These are phyloP conservation scores for Pogoniulus pusillus DNA, from an alignment of 2,797 vertebrate genomes.

Conservation along the genomic window DNA sequence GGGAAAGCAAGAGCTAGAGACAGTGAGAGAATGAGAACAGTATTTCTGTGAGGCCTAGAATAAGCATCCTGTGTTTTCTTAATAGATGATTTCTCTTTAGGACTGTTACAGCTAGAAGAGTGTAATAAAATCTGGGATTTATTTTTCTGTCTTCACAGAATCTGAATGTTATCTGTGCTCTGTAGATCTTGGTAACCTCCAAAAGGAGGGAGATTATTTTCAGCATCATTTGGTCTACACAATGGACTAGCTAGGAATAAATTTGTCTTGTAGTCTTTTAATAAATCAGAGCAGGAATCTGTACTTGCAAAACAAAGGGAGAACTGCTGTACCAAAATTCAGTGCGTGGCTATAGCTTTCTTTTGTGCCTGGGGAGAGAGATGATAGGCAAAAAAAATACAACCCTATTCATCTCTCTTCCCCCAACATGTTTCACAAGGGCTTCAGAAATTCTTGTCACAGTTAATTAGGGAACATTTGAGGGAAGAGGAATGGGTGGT, in stretches of 20 bases:
- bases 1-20: not conserved
- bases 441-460: not conserved
- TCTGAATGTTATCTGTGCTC: conserved; percentile 32
- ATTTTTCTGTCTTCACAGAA: conserved; percentile 6
- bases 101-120: not conserved
- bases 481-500: not conserved
- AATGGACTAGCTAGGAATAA: conserved; percentile 39
- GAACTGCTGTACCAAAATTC: not conserved
- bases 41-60: conserved; percentile 38
- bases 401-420: not conserved
- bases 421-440: not conserved
- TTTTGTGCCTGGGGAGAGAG: not conserved
- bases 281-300: conserved; percentile 23
- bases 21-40: not conserved
- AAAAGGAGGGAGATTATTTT: conserved; percentile 50
- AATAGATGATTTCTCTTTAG: conserved; percentile 9
- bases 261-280: conserved; percentile 46
- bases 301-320: conserved; percentile 9
- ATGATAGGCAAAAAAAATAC: not conserved
- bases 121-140: conserved; percentile 37
- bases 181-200: not conserved
- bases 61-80: conserved; percentile 17
- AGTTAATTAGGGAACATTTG: not conserved
- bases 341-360: not conserved
- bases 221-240: not conserved